A percentile compares a stretch with the other conserved stretches of the same genome.
Evolutionary conservation across 2,797 vertebrate species (phyloP).

Genomic region (Phataginus tricuspis): DNA sequence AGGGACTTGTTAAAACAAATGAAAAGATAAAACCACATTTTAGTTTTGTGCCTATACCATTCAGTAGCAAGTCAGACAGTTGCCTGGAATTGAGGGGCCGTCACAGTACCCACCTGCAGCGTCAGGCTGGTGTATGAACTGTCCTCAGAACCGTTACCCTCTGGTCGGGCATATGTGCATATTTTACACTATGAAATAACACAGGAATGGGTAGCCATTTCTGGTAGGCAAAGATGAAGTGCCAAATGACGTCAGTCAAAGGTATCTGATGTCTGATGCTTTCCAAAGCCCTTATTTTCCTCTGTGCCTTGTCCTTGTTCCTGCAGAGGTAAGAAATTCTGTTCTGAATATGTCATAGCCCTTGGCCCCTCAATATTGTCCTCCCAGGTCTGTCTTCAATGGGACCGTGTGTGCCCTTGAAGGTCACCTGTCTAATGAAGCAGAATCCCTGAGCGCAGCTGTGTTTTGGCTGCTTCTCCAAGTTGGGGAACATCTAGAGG

Average conservation of each 20-base stretch:
- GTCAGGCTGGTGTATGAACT: no score
- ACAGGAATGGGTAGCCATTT: not conserved
- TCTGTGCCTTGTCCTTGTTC: not conserved
- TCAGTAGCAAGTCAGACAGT: no score
- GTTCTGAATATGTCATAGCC: no score
- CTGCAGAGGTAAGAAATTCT: not conserved
- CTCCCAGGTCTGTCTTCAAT: no score
- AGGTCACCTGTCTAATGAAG: not conserved
- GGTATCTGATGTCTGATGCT: not conserved
- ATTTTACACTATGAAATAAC: not conserved
- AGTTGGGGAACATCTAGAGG: not conserved
- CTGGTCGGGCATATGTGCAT: not conserved
- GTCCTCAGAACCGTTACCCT: not conserved
- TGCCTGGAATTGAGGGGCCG: rapidly evolving
- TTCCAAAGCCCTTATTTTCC: not conserved
- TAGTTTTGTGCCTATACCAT: not conserved
- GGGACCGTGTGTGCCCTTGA: no score
- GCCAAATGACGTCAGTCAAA: not conserved
- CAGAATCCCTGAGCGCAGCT: not conserved
- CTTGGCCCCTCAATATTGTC: not conserved
- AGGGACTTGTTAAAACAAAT: not conserved
- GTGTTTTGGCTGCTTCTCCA: not conserved
- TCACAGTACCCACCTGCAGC: not conserved
- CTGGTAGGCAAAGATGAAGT: not conserved
- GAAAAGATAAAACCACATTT: not conserved